Conservation (phyloP, 2,113 vertebrate species). For the Rhineura floridana region DNA sequence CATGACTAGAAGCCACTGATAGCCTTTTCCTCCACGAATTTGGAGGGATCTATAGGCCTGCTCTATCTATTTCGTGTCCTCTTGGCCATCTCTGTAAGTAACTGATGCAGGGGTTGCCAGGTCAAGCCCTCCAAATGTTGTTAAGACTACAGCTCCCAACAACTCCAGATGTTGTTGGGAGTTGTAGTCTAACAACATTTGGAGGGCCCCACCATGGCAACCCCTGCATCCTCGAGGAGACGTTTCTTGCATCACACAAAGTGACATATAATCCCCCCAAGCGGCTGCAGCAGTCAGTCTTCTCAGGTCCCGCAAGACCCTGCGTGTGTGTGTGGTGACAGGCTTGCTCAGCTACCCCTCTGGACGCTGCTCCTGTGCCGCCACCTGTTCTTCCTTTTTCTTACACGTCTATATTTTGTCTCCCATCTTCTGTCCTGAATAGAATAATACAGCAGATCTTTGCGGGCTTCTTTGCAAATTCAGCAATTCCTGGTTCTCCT, state of each 20-base stretch:
- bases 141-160: too few relatives aligned
- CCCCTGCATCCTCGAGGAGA: neutral
- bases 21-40: too few relatives aligned
- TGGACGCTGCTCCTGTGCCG: rapidly evolving
- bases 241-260: neutral
- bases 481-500: slow-evolving; percentile 87
- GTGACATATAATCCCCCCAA: rapidly evolving
- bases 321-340: too few relatives aligned
- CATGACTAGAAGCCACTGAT: too few relatives aligned
- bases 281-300: neutral
- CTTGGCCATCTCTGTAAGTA: too few relatives aligned
- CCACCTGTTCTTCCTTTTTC: neutral
- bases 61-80: neutral
- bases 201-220: too few relatives aligned
- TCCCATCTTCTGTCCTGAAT: neutral
- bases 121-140: too few relatives aligned
- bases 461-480: slow-evolving; percentile 92
- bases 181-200: too few relatives aligned
- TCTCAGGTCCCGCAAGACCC: neutral
- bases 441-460: slow-evolving; percentile 98
- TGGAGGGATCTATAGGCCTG: neutral
- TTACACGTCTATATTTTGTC: rapidly evolving
- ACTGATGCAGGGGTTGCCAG: too few relatives aligned
- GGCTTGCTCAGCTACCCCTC: neutral
- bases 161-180: too few relatives aligned